Evolutionary conservation across 1,140 invertebrate genomes (phyloP).

Genomic region (Procambarus clarkii): DNA sequence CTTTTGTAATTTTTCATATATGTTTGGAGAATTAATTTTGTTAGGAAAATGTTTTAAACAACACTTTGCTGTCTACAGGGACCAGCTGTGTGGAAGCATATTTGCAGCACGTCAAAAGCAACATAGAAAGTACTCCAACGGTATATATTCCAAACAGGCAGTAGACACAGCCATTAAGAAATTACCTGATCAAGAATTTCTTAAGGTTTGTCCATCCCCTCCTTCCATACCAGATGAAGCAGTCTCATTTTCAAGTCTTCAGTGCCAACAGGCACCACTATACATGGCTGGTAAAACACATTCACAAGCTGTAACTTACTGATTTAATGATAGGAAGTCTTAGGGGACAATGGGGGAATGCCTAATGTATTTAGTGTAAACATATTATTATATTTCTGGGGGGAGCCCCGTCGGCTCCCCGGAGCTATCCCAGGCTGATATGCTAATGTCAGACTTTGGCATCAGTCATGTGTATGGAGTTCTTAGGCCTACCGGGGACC

Average conservation of each 20-base stretch:
- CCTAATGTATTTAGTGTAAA: no score
- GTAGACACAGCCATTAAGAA: constrained; percentile 76
- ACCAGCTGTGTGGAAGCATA: constrained; percentile 74
- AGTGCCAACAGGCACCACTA: constrained; percentile 78
- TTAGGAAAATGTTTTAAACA: background rate
- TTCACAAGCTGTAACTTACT: no score
- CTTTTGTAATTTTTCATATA: background rate
- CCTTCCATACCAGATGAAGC: constrained; percentile 75
- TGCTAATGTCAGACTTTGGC: no score
- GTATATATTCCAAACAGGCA: constrained; percentile 75
- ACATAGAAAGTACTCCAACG: constrained; percentile 78
- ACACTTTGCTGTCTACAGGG: constrained; percentile 67
- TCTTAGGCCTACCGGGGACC: no score
- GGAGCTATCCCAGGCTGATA: no score
- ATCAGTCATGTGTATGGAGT: no score
- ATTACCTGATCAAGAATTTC: constrained; percentile 40
- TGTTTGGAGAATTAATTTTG: background rate
- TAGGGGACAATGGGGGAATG: no score
- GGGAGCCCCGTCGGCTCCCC: no score
- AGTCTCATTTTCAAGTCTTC: constrained; percentile 76
- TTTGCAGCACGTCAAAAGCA: constrained; percentile 78
- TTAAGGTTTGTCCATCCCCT: constrained; percentile 75
- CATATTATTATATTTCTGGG: no score
- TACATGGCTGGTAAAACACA: constrained; percentile 79
- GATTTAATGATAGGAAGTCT: no score